Conservation (phyloP, 2,113 vertebrate species). For the Callionymus lyra region DNA sequence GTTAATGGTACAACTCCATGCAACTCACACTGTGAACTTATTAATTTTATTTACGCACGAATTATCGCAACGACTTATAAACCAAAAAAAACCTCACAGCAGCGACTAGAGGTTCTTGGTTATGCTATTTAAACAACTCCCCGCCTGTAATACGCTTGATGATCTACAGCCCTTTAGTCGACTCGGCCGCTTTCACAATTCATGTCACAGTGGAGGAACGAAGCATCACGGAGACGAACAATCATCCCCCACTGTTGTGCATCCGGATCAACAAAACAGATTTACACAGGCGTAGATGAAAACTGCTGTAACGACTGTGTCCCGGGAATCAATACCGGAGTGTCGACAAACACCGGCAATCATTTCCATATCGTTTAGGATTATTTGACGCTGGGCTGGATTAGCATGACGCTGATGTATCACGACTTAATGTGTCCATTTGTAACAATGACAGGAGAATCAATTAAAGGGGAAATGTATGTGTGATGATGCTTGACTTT, state of each 20-base stretch:
- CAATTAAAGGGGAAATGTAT: conserved; percentile 1
- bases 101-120: too few species aligned
- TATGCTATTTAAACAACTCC: too few species aligned
- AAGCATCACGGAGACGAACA: conserved; percentile 1
- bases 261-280: conserved; percentile 1
- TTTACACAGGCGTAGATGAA: conserved; percentile 1
- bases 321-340: background rate
- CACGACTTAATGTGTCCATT: conserved; percentile 2
- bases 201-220: conserved; percentile 8
- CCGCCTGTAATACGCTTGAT: background rate
- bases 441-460: conserved; percentile 4
- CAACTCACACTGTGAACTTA: too few species aligned
- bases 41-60: too few species aligned
- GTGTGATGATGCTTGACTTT: too few species aligned
- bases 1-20: too few species aligned
- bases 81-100: too few species aligned
- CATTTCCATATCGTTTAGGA: too few species aligned
- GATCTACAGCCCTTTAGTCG: conserved; percentile 6
- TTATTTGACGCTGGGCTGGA: too few species aligned
- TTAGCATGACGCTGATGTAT: too few species aligned
- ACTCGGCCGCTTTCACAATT: conserved; percentile 12
- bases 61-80: too few species aligned
- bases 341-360: too few species aligned
- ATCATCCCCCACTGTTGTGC: conserved; percentile 1
- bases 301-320: background rate